A percentile compares a stretch with the other conserved stretches of the same genome.
Conservation (phyloP, 2,888 invertebrate genomes). For the Hymenopus coronatus region DNA sequence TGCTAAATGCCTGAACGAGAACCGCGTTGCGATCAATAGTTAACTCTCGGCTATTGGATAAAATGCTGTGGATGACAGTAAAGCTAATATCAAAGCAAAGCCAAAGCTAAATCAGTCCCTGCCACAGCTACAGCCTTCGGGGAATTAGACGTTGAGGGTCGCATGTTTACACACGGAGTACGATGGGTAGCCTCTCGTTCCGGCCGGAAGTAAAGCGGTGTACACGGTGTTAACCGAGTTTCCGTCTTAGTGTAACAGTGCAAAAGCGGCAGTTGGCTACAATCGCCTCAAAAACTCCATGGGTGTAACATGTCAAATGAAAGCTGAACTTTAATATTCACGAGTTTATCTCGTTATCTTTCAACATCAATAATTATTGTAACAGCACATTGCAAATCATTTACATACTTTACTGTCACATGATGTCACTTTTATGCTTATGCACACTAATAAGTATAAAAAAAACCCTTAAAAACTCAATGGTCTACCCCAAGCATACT, state of each 20-base stretch:
- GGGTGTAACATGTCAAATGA: too few relatives aligned
- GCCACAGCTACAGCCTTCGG: not conserved
- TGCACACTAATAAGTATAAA: too few relatives aligned
- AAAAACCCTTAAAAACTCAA: too few relatives aligned
- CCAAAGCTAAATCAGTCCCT: not conserved
- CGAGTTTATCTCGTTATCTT: too few relatives aligned
- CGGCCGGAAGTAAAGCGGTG: not conserved
- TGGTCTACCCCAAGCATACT: too few relatives aligned
- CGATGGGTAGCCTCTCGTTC: not conserved
- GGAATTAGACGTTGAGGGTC: not conserved
- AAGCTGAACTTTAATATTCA: too few relatives aligned
- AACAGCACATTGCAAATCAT: too few relatives aligned
- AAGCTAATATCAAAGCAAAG: not conserved
- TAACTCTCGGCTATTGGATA: not conserved
- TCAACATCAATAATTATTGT: too few relatives aligned
- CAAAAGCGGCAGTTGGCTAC: not conserved
- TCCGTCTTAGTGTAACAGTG: not conserved
- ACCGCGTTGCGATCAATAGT: not conserved
- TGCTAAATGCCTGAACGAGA: not conserved
- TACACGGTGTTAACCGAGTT: not conserved
- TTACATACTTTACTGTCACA: too few relatives aligned
- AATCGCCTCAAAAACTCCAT: not conserved
- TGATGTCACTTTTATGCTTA: too few relatives aligned
- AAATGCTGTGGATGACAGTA: not conserved
- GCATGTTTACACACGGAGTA: not conserved